Percentiles rank a stretch among this genome's conserved stretches.
Evolutionary conservation across 2,888 invertebrate genomes (phyloP).

Genomic region (Clepsis dumicolana): DNA sequence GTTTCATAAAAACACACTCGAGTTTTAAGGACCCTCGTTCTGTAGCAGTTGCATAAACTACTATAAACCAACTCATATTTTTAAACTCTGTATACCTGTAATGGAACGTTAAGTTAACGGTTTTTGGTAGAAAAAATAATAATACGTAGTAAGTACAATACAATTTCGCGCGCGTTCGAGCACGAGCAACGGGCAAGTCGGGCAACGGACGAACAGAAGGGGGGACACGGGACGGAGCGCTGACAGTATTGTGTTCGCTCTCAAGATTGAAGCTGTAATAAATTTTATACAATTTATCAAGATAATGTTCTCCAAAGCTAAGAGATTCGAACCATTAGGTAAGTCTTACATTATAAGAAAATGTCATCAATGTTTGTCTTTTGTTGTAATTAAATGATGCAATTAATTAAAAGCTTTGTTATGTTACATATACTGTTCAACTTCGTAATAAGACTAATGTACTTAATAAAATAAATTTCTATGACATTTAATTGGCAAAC

Average conservation of each 20-base stretch:
- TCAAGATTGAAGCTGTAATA: constrained; percentile 7
- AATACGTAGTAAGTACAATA: constrained; percentile 31
- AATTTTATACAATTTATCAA: constrained; percentile 5
- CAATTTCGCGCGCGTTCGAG: constrained; percentile 53
- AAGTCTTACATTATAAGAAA: constrained; percentile 52
- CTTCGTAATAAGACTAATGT: too few species aligned
- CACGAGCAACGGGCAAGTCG: too few species aligned
- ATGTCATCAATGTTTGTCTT: neutral
- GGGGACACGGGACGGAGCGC: neutral
- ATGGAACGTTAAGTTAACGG: constrained; percentile 56
- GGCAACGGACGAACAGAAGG: constrained; percentile 27
- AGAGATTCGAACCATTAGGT: constrained; percentile 76
- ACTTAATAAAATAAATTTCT: too few species aligned
- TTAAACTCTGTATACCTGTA: constrained; percentile 41
- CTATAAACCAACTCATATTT: too few species aligned
- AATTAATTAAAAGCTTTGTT: neutral
- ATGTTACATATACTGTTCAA: neutral
- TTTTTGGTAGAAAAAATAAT: constrained; percentile 42
- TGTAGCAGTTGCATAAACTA: too few species aligned
- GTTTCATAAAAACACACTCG: too few species aligned
- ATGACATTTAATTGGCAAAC: too few species aligned
- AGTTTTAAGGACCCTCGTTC: too few species aligned
- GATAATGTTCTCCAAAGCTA: constrained; percentile 80
- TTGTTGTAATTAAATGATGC: neutral
- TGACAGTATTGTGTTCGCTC: constrained; percentile 7